These are phyloP conservation scores for Ascaphus truei DNA, from an alignment of 2,113 vertebrate genomes.

Conservation along the genomic window DNA sequence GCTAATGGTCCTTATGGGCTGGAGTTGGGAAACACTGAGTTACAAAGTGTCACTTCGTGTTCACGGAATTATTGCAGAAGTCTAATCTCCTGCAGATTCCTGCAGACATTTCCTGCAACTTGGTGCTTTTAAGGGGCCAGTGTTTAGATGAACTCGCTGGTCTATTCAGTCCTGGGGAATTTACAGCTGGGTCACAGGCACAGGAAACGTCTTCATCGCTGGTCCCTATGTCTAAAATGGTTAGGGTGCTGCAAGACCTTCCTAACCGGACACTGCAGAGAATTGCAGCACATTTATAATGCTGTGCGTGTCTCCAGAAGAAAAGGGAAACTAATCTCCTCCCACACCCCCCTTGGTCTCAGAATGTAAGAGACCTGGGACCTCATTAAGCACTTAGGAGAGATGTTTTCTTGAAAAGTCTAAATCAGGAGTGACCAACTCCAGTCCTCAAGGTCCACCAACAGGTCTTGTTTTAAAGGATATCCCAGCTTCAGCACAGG, in stretches of 20 bases:
- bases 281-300: no score
- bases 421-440: no score
- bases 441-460: no score
- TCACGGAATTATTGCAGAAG: neutral
- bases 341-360: neutral
- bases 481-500: no score
- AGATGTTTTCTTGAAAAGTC: no score
- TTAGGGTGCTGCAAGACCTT: conserved; percentile 24
- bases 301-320: neutral
- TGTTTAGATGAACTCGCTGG: neutral
- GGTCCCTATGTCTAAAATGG: neutral
- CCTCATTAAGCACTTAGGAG: conserved; percentile 27
- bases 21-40: neutral
- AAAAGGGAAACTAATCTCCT: conserved; percentile 8
- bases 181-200: no score
- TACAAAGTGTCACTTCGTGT: neutral
- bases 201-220: neutral
- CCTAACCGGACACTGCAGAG: neutral
- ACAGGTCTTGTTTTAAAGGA: no score
- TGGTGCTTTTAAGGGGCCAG: conserved; percentile 26
- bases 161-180: neutral
- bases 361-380: neutral
- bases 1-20: neutral
- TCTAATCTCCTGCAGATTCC: neutral
- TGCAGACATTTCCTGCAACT: neutral